Evolutionary conservation across 1,140 invertebrate species (phyloP), one percentile per base, ranked within the genome.

Genomic region (Drosophila pruinosa): DNA sequence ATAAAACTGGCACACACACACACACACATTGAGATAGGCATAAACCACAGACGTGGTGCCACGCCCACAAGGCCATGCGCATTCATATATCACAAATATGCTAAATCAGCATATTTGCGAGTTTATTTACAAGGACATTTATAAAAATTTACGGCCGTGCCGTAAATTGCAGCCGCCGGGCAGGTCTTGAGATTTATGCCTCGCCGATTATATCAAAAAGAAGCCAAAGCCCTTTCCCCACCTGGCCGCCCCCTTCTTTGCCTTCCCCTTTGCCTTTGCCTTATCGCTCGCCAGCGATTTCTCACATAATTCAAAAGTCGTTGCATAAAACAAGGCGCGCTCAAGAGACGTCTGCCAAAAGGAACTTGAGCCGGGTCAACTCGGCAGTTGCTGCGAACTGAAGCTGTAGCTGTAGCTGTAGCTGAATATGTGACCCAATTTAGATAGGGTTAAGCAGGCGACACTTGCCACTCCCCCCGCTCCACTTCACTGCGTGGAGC

Each of bases 81-180:
- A 80, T 71, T 64, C 77, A 86, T 62, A 67, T 68, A 72, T 68
- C 56, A 61, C 63, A 86, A 81, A 86, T 88, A 86, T 81, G 82
- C 82, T 89, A 88, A 88, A 88, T 88, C 82, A 88, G 83, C 83
- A 88, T 88, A 88, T 88, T 88, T 88, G 81, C 78, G 83, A 88
- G 82, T 88, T 88, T 88, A 88, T 88, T 88, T 88, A 88, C 82
- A 88, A 88, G 82, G 82, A 88, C 82, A 88, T 88, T 88, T 88
- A 88, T 88, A 89, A 88, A 88, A 88, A 88, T 88, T 88, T 88
- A 88, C 83, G 82, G 72, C 72, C 78, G 28, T 39, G 82, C 83
- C 78, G 81, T 86, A 85, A 85, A 85, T 85, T 85, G 81, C 81
- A 86, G 81, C 73, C 81, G 77, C 81, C 77, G 81, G 81, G 78